These are phyloP conservation scores for Heterotilapia buettikoferi DNA, from an alignment of 2,113 vertebrate genomes.

Conservation along the genomic window DNA sequence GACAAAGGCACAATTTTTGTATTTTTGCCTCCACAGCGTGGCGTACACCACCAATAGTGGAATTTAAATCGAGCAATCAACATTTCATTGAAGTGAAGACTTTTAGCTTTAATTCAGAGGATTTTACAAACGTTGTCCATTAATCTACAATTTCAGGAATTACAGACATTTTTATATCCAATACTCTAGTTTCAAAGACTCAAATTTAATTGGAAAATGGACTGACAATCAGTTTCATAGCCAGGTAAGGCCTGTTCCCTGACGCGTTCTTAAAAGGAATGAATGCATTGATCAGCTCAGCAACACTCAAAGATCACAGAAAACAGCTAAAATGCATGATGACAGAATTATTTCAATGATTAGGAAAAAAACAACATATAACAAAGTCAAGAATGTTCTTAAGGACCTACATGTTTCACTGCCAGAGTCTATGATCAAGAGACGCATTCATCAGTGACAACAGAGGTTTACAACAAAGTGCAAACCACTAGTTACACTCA, in stretches of 20 bases:
- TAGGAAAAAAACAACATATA: neutral
- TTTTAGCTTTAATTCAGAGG: neutral
- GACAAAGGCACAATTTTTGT: neutral
- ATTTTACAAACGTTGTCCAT: neutral
- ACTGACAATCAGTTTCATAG: neutral
- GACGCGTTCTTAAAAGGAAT: fast-evolving
- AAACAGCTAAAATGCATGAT: neutral
- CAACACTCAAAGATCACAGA: neutral
- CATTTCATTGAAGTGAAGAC: neutral
- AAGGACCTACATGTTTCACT: neutral
- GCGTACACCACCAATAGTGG: neutral
- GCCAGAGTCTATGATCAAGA: neutral
- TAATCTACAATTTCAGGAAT: neutral
- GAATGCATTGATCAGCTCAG: neutral
- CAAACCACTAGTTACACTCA: neutral
- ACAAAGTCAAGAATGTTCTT: neutral
- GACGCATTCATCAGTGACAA: neutral
- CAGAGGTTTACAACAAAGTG: neutral
- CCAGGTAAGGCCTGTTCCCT: neutral
- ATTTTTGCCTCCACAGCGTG: neutral
- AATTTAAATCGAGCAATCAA: neutral
- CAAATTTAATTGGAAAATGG: neutral
- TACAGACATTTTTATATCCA: neutral
- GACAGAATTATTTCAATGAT: neutral
- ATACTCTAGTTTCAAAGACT: fast-evolving